Evolutionary conservation across 2,797 vertebrate genomes (phyloP).

Genomic region (Euthynnus affinis): DNA sequence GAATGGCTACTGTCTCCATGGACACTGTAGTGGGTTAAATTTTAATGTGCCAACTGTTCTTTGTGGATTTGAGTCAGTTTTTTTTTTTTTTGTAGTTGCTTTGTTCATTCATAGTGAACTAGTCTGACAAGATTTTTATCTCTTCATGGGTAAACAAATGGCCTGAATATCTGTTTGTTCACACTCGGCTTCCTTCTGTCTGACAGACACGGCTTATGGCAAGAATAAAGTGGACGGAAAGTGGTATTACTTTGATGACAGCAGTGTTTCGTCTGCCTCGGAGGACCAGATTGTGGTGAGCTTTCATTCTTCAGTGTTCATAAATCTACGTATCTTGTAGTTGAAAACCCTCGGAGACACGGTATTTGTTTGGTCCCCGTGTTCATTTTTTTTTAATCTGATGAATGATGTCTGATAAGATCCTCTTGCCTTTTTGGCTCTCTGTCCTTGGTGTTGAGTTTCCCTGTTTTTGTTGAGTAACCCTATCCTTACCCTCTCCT

Average conservation of each 20-base stretch:
- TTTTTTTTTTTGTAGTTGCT: not conserved
- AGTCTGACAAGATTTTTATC: constrained; percentile 8
- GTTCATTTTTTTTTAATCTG: not conserved
- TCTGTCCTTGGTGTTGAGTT: constrained; percentile 52
- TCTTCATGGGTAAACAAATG: constrained; percentile 14
- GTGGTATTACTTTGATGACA: constrained; percentile 98
- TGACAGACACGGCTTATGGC: constrained; percentile 93
- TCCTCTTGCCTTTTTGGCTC: not conserved
- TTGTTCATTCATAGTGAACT: not conserved
- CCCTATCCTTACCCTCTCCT: constrained; percentile 37
- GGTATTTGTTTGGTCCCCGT: not conserved
- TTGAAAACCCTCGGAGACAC: not conserved
- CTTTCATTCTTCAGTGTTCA: not conserved
- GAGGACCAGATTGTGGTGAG: constrained; percentile 99
- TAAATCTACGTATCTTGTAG: not conserved
- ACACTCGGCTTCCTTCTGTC: constrained; percentile 42
- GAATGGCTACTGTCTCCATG: not conserved
- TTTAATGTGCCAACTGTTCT: constrained; percentile 28
- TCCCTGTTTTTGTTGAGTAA: constrained; percentile 51
- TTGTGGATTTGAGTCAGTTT: not conserved
- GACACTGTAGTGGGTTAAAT: constrained; percentile 10
- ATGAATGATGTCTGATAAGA: constrained; percentile 5
- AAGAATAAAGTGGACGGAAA: constrained; percentile 94
- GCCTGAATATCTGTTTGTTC: not conserved
- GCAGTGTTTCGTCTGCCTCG: constrained; percentile 92